phyloP scores from a whole-genome alignment of 2,888 invertebrate genomes.

The Eilema griseolum region DNA sequence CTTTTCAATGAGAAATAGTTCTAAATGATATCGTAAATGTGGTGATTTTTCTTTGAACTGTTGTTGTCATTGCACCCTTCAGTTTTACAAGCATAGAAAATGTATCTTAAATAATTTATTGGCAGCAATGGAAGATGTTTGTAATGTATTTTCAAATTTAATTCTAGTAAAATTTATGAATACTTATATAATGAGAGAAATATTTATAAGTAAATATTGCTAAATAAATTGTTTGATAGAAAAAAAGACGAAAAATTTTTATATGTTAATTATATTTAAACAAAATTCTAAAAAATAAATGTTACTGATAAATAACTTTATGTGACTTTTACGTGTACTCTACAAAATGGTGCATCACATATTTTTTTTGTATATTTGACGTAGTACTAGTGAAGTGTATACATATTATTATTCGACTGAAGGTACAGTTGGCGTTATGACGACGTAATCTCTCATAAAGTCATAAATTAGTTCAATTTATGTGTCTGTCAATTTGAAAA shows the following conservation, averaged over 20 bases:
- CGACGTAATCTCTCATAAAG: slow-evolving; percentile 43
- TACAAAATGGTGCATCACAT: slow-evolving; percentile 36
- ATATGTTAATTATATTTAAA: neutral
- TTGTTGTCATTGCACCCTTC: neutral
- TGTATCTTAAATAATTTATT: neutral
- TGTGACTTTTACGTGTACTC: slow-evolving; percentile 12
- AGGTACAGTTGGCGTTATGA: slow-evolving; percentile 43
- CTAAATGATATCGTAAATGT: neutral
- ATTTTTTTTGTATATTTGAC: slow-evolving; percentile 39
- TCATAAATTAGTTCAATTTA: slow-evolving; percentile 43
- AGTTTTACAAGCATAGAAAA: neutral
- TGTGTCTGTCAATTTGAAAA: slow-evolving; percentile 67
- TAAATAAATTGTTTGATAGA: neutral
- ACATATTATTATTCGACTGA: slow-evolving; percentile 48
- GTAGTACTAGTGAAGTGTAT: slow-evolving; percentile 42
- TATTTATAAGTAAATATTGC: neutral
- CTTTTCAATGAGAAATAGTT: neutral
- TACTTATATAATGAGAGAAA: neutral
- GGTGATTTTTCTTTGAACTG: neutral
- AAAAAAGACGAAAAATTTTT: neutral
- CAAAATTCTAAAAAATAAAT: neutral
- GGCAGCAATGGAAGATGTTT: neutral
- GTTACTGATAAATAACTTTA: neutral
- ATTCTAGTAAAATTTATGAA: neutral
- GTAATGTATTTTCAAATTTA: neutral